Evolutionary conservation across 1,140 invertebrate species (phyloP).

Genomic region (Drosophila navojoa): DNA sequence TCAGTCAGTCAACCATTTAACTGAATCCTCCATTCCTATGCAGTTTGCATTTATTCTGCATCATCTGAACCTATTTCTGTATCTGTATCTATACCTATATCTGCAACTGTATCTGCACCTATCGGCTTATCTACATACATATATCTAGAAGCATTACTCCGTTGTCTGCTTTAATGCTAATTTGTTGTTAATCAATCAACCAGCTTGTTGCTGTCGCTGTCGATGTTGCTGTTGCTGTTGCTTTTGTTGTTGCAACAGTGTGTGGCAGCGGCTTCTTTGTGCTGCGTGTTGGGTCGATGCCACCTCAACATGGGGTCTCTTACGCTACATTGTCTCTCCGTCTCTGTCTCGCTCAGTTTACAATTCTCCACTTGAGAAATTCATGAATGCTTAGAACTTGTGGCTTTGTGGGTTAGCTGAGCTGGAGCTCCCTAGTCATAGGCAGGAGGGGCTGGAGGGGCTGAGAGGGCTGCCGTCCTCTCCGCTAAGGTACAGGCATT

Average conservation of each 20-base stretch:
- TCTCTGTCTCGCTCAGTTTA: background rate
- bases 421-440: background rate
- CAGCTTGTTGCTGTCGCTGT: background rate
- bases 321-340: background rate
- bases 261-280: conserved; percentile 29
- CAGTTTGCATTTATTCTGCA: conserved; percentile 11
- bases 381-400: conserved; percentile 33
- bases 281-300: conserved; percentile 27
- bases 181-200: conserved; percentile 46
- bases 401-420: conserved; percentile 1
- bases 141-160: background rate
- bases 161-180: conserved; percentile 27
- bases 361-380: conserved; percentile 19
- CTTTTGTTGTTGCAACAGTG: conserved; percentile 14
- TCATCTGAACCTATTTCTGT: too few species aligned
- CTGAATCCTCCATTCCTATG: conserved; percentile 18
- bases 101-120: too few species aligned
- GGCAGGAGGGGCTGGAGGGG: background rate
- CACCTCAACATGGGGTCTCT: conserved; percentile 22
- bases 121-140: too few species aligned
- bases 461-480: background rate
- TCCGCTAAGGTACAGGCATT: background rate
- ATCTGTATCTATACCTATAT: too few species aligned
- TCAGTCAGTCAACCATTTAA: conserved; percentile 11
- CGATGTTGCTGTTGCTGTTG: conserved; percentile 1